phyloP scores from a whole-genome alignment of 2,888 invertebrate species.

The Phyllotreta cruciferae region DNA sequence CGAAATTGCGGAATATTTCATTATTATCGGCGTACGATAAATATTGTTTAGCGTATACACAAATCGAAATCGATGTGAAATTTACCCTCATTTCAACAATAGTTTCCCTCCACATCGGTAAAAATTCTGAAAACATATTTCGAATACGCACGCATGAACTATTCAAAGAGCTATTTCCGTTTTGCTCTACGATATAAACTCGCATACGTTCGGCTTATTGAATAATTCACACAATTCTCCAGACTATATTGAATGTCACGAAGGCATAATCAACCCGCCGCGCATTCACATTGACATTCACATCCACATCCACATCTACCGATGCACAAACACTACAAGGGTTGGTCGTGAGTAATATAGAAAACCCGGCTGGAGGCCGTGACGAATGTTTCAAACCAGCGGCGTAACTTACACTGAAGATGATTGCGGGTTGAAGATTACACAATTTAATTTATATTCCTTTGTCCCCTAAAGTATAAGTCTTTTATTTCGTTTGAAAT shows the following conservation, averaged over 20 bases:
- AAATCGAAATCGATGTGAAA: too few species aligned
- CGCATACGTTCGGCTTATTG: background rate
- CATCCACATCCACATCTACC: conserved; percentile 10
- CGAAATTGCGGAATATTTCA: too few species aligned
- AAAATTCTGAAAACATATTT: too few species aligned
- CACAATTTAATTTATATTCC: background rate
- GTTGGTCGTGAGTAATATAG: conserved; percentile 20
- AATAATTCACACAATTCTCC: conserved; percentile 5
- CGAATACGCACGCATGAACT: too few species aligned
- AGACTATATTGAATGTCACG: conserved; percentile 17
- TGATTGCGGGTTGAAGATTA: background rate
- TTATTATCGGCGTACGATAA: too few species aligned
- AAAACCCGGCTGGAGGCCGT: conserved; percentile 17
- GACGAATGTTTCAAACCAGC: conserved; percentile 7
- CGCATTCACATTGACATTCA: conserved; percentile 3
- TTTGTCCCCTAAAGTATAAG: too few species aligned
- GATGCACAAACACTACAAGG: conserved; percentile 20
- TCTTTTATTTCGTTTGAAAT: too few species aligned
- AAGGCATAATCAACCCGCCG: conserved; percentile 10
- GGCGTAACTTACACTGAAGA: background rate
- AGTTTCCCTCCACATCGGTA: too few species aligned
- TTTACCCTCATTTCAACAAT: too few species aligned
- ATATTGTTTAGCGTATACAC: too few species aligned
- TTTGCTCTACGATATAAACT: too few species aligned
- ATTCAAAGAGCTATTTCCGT: too few species aligned